These are phyloP conservation scores for Heliconius aoede DNA, from an alignment of 2,888 invertebrate genomes.

Conservation along the genomic window DNA sequence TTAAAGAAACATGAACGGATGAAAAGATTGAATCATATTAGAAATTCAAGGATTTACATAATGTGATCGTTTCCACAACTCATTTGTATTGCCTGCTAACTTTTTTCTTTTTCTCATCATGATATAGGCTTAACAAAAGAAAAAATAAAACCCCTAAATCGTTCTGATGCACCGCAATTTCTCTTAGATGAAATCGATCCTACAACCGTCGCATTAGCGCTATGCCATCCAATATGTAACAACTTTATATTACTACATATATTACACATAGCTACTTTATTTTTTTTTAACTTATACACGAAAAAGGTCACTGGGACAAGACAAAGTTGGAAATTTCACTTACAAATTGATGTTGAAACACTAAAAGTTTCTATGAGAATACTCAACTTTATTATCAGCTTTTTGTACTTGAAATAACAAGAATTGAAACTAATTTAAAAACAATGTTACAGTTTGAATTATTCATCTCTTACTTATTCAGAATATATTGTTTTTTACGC, in stretches of 20 bases:
- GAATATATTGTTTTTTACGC: too few relatives aligned
- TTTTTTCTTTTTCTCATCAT: too few relatives aligned
- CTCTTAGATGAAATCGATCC: not conserved
- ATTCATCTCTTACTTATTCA: not conserved
- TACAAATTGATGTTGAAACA: conserved; percentile 1
- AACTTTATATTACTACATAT: not conserved
- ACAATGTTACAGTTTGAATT: not conserved
- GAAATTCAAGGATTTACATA: too few relatives aligned
- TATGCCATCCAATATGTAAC: not conserved
- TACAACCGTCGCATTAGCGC: not conserved
- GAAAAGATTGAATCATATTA: too few relatives aligned
- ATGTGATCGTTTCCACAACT: too few relatives aligned
- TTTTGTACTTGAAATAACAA: conserved; percentile 8
- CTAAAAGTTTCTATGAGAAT: not conserved
- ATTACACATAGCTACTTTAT: not conserved
- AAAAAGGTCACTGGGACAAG: not conserved
- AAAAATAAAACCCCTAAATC: too few relatives aligned
- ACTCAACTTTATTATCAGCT: not conserved
- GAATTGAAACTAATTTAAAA: not conserved
- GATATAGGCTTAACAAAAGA: too few relatives aligned
- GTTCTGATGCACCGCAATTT: too few relatives aligned
- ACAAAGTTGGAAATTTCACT: conserved; percentile 1
- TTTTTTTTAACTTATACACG: too few relatives aligned
- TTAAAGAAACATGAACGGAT: too few relatives aligned
- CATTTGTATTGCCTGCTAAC: too few relatives aligned